Conservation (phyloP, 2,888 invertebrate species). For the Acanthosepion lycidas region DNA sequence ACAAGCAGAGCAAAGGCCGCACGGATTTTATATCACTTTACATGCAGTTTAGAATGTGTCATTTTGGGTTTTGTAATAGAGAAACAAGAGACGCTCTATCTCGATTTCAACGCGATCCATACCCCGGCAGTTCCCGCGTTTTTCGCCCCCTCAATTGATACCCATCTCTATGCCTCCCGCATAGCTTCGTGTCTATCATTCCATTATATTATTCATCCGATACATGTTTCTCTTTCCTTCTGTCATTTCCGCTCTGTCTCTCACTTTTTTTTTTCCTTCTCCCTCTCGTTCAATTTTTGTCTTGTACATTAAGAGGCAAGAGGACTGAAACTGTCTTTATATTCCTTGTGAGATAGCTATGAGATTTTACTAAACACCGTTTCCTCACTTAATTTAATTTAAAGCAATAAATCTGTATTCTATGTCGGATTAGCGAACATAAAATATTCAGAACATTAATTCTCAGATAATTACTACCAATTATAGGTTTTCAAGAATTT, state of each 20-base stretch:
- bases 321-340: too few species aligned
- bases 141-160: slow-evolving; percentile 33
- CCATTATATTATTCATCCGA: slow-evolving; percentile 1
- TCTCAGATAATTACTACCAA: too few species aligned
- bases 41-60: not conserved
- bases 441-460: too few species aligned
- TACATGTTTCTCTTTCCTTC: not conserved
- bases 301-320: too few species aligned
- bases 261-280: not conserved
- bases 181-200: slow-evolving; percentile 33
- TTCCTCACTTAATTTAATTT: too few species aligned
- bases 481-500: too few species aligned
- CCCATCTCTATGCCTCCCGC: not conserved
- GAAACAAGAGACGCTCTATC: slow-evolving; percentile 7
- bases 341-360: too few species aligned
- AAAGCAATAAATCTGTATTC: too few species aligned
- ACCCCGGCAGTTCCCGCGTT: not conserved
- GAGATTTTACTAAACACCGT: too few species aligned
- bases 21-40: not conserved
- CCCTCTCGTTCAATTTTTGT: too few species aligned
- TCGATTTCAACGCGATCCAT: not conserved
- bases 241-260: not conserved
- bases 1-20: not conserved
- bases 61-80: not conserved
- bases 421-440: too few species aligned